phyloP scores from a whole-genome alignment of 1,140 invertebrate genomes.

The Campoletis sonorensis region DNA sequence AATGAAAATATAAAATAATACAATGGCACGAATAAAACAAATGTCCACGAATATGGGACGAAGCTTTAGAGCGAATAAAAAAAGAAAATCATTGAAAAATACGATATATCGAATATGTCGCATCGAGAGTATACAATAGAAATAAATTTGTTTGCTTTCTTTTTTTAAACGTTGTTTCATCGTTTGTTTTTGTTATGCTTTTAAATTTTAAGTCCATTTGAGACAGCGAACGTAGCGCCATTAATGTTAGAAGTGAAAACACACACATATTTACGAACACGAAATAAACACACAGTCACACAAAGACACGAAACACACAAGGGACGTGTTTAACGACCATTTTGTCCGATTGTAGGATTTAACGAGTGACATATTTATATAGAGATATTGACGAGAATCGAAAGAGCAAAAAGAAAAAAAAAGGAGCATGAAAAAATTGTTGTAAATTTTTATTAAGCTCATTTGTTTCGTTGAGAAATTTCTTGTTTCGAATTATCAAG shows the following conservation, averaged over 20 bases:
- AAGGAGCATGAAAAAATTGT: constrained; percentile 39
- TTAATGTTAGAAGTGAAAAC: constrained; percentile 45
- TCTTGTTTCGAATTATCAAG: background rate
- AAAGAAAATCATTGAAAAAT: too few species aligned
- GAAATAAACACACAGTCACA: too few species aligned
- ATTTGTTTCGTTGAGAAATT: background rate
- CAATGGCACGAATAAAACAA: constrained; percentile 12
- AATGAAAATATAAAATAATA: background rate
- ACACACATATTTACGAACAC: too few species aligned
- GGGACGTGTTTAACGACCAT: too few species aligned
- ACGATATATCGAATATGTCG: constrained; percentile 35
- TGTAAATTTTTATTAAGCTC: background rate
- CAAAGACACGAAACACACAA: too few species aligned
- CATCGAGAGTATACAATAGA: constrained; percentile 26
- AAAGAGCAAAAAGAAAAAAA: constrained; percentile 34
- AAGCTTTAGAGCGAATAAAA: constrained; percentile 14
- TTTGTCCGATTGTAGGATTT: too few species aligned
- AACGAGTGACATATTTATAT: too few species aligned
- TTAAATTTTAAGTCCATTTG: too few species aligned
- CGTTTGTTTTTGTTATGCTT: constrained; percentile 38
- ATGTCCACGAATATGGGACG: constrained; percentile 21
- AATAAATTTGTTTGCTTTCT: constrained; percentile 38
- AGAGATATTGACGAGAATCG: too few species aligned
- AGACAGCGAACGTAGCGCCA: constrained; percentile 31
- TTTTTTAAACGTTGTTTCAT: too few species aligned